Evolutionary conservation across 1,140 invertebrate genomes (phyloP).

Genomic region (Sipha flava): DNA sequence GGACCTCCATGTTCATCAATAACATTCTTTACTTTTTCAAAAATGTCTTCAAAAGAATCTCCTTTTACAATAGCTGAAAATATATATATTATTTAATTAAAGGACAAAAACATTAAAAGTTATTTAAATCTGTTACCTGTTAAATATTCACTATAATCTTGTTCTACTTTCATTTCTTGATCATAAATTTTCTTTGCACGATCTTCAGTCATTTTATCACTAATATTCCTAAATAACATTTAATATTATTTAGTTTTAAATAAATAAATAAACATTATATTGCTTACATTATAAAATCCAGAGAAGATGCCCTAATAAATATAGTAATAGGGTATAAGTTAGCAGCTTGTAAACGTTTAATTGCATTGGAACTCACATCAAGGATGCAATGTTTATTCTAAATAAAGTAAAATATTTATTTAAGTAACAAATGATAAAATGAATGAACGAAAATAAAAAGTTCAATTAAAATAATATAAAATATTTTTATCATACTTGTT

Average conservation of each 20-base stretch:
- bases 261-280: background rate
- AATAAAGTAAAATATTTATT: background rate
- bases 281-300: conserved; percentile 79
- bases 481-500: conserved; percentile 46
- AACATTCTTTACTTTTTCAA: conserved; percentile 87
- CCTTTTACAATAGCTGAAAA: conserved; percentile 82
- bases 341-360: conserved; percentile 94
- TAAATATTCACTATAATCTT: conserved; percentile 98
- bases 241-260: background rate
- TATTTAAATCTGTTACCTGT: conserved; percentile 47
- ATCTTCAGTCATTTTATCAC: conserved; percentile 95
- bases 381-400: conserved; percentile 98
- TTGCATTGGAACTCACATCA: conserved; percentile 98
- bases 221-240: conserved; percentile 66
- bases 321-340: conserved; percentile 96
- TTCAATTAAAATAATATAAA: background rate
- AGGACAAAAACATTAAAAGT: background rate
- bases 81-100: background rate
- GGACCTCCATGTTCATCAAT: conserved; percentile 92
- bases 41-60: conserved; percentile 95
- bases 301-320: conserved; percentile 96
- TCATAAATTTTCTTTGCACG: conserved; percentile 95
- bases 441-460: background rate
- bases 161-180: conserved; percentile 91
- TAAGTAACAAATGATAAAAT: background rate